Evolutionary conservation across 2,888 invertebrate species (phyloP), one percentile per base, ranked within the genome.

Genomic region (Epistrophe grossulariae): DNA sequence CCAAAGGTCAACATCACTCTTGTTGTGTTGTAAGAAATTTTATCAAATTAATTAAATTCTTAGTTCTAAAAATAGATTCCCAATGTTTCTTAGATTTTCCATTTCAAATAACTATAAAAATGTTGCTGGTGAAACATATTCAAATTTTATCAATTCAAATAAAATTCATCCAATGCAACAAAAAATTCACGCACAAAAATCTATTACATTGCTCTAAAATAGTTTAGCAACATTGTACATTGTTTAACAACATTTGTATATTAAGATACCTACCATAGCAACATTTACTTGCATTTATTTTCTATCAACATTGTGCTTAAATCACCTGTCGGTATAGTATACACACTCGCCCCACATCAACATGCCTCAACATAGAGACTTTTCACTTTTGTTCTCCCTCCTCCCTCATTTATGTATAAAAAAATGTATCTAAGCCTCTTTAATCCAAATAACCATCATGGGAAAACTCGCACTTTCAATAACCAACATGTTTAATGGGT

Each of bases 381-480:
- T n/a, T n/a, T 35, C 35, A 35, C 1, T 35, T 35, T 19, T n/a
- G n/a, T 52, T n/a, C n/a, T 17, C 57, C 17, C 17, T 11, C 7
- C 59, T 17, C 62, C 15, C 4, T 1, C 62, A 43, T 9, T 8
- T 7, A 10, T 31, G n/a, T 31, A 31, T 31, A 6, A 35, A 6
- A 24, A 28, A 31, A 78, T 73, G 80, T 77, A 73, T 77, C 80
- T 71, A 72, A 77, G 45, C 80, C 45, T 45, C 28, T 55, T 19
- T 15, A 74, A 60, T 35, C 70, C 68, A 73, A 71, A 71, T 40
- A 48, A 62, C 81, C 85, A 74, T 78, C 85, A 85, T 85, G 81
- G 85, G 78, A 85, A 85, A 85, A 85, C 81, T 85, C 78, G 73
- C 78, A 85, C 85, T 81, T 81, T 85, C 71, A 81, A 28, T 28